Evolutionary conservation across 2,888 invertebrate species (phyloP), one percentile per base, ranked within the genome.

Genomic region (Sisyra terminalis): DNA sequence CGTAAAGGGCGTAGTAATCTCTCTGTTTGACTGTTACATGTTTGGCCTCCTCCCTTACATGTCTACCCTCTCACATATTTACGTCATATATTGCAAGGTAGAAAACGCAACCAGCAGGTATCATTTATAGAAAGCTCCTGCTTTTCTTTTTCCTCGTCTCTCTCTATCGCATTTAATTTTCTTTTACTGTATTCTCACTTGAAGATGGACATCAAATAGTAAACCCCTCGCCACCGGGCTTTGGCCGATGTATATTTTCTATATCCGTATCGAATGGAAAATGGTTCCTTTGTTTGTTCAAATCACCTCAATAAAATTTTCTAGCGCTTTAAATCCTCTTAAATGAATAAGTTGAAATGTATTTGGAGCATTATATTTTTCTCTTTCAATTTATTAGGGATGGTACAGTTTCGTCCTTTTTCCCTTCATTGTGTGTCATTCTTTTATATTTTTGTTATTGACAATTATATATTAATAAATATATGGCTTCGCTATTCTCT

Each of bases 21-120:
- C 40, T 40, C 40, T 40, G 40, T 40, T 40, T 40, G 40, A 40
- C 40, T 40, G 40, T 40, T 40, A 40, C 40, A 40, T 40, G 40
- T 40, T 40, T 40, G 40, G 40, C 40, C 40, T 40, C 15, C 38
- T 38, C 38, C 11, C 38, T 11, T 11, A 11, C 17, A 17, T 11
- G n/a, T 16, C 18, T 17, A 18, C 38, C 38, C 24, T 24, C 34
- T 5, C 34, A 14, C n/a, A 14, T 34, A 34, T 34, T 24, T 24
- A 24, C 24, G 24, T 34, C 13, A 34, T 14, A 34, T 34, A 34
- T 34, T 34, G 14, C 11, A 34, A 11, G 34, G 34, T 34, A 14
- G 13, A 34, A 34, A 34, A 11, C 14, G 11, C 34, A 34, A 34
- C 14, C 14, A 11, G 11, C 6, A 14, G 34, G 14, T 34, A 14